Evolutionary conservation across 2,888 invertebrate species (phyloP).

Genomic region (Salticus scenicus): DNA sequence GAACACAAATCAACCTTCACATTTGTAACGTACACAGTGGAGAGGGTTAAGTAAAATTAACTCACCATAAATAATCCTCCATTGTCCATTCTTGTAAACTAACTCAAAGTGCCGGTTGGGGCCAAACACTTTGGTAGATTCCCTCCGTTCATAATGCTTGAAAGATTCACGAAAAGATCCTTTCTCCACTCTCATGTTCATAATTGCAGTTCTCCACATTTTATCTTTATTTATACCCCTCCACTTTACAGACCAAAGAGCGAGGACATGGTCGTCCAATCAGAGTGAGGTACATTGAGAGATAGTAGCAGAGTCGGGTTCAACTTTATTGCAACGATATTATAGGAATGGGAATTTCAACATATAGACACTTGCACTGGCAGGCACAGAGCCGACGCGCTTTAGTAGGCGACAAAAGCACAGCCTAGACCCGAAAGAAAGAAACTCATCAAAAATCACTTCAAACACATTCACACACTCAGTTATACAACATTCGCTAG

Average conservation of each 20-base stretch:
- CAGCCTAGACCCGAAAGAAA: conserved; percentile 26
- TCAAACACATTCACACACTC: background rate
- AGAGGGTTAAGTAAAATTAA: conserved; percentile 50
- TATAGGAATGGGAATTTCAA: background rate
- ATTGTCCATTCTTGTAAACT: conserved; percentile 69
- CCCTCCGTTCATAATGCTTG: conserved; percentile 67
- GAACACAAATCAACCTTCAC: conserved; percentile 19
- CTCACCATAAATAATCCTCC: conserved; percentile 68
- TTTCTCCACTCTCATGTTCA: conserved; percentile 67
- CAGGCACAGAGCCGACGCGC: conserved; percentile 46
- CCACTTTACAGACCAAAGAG: conserved; percentile 22
- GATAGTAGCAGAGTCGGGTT: background rate
- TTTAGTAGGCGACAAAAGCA: conserved; percentile 19
- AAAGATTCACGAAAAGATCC: conserved; percentile 67
- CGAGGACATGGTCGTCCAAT: conserved; percentile 65
- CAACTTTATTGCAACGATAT: background rate
- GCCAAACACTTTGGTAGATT: conserved; percentile 64
- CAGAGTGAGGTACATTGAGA: conserved; percentile 57
- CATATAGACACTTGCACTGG: background rate
- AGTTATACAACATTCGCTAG: background rate
- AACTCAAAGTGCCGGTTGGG: conserved; percentile 68
- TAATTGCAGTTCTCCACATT: conserved; percentile 62
- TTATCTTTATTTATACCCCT: conserved; percentile 46
- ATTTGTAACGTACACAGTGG: conserved; percentile 30
- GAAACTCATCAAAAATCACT: background rate